Evolutionary conservation across 2,797 vertebrate genomes (phyloP).

Genomic region (Halcyon smyrnensis): DNA sequence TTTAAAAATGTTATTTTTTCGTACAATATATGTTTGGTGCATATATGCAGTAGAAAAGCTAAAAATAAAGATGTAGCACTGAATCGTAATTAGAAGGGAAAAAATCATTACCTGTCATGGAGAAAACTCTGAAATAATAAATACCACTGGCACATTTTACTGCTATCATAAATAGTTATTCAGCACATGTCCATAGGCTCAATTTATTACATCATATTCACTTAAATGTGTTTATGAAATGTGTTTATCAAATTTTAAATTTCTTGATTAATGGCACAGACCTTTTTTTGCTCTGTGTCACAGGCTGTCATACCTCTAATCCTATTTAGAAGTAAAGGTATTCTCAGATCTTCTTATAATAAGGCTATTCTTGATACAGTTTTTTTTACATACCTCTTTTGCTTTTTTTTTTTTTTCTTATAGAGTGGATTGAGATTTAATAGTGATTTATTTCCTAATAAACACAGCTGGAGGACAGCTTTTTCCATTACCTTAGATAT

Average conservation of each 20-base stretch:
- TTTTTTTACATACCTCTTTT: background rate
- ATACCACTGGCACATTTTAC: slow-evolving; percentile 38
- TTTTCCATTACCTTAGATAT: background rate
- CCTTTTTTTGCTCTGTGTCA: background rate
- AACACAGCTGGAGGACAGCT: background rate
- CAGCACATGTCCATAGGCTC: slow-evolving; percentile 45
- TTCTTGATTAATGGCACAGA: slow-evolving; percentile 47
- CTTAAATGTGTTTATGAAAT: slow-evolving; percentile 60
- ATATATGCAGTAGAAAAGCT: background rate
- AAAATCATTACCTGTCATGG: background rate
- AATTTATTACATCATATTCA: slow-evolving; percentile 64
- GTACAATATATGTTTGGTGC: background rate
- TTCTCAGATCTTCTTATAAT: slow-evolving; percentile 42
- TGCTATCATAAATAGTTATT: slow-evolving; percentile 59
- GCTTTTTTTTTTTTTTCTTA: slow-evolving; percentile 18
- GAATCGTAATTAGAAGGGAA: slow-evolving; percentile 11
- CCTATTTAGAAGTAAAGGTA: slow-evolving; percentile 47
- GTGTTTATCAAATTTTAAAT: slow-evolving; percentile 47
- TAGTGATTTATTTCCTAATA: slow-evolving; percentile 44
- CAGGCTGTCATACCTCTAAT: slow-evolving; percentile 42
- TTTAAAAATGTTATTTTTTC: background rate
- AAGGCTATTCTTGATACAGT: slow-evolving; percentile 19
- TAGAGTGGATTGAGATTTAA: slow-evolving; percentile 32
- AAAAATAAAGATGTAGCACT: background rate
- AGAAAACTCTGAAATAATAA: slow-evolving; percentile 48